These are phyloP conservation scores for Halisarca cf. caerulea DNA, from an alignment of 37 sponge, comb jelly and placozoan species.

Conservation along the genomic window DNA sequence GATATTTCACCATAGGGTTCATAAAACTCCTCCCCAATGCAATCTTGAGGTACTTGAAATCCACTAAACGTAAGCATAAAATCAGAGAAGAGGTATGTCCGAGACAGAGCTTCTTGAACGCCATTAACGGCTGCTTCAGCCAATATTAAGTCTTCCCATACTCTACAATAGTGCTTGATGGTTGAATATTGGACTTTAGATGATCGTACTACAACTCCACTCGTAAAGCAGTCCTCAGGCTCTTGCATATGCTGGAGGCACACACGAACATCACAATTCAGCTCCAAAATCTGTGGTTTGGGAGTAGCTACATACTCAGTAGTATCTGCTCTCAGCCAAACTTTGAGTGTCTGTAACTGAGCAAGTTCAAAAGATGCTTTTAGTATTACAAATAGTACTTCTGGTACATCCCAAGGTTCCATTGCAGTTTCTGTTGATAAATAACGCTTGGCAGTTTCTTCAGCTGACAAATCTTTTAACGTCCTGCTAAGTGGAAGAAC, in stretches of 20 bases:
- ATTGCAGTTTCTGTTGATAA: background rate
- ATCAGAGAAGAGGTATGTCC: slow-evolving; percentile 5
- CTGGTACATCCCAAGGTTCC: background rate
- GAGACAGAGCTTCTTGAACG: slow-evolving; percentile 13
- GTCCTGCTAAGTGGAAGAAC: too few species aligned
- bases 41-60: background rate
- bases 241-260: slow-evolving; percentile 64
- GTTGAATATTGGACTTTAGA: slow-evolving; percentile 28
- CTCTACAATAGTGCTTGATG: slow-evolving; percentile 42
- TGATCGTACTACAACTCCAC: slow-evolving; percentile 7
- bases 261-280: slow-evolving; percentile 38
- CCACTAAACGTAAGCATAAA: slow-evolving; percentile 42
- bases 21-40: slow-evolving; percentile 47
- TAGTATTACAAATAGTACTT: background rate
- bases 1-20: background rate
- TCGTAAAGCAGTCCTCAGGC: slow-evolving; percentile 65
- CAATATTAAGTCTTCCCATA: slow-evolving; percentile 62
- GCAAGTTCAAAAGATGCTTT: background rate
- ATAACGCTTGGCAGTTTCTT: background rate
- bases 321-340: slow-evolving; percentile 42
- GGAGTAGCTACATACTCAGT: slow-evolving; percentile 42
- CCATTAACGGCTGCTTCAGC: slow-evolving; percentile 64
- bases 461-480: background rate
- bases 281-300: slow-evolving; percentile 47
- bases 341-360: slow-evolving; percentile 26